Evolutionary conservation across 2,888 invertebrate genomes (phyloP).

Genomic region (Ophraella communa): DNA sequence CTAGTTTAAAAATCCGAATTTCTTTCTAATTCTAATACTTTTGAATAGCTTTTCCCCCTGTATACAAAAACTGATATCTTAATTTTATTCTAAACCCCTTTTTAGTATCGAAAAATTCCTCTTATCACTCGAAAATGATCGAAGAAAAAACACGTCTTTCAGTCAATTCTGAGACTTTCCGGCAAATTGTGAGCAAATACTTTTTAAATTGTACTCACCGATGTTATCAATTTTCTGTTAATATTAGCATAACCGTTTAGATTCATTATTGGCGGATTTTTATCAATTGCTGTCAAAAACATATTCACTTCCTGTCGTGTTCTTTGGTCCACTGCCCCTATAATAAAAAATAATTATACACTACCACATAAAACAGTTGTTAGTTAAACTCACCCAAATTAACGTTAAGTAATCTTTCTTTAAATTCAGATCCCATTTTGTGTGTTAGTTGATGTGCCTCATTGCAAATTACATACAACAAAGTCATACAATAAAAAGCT

Average conservation of each 20-base stretch:
- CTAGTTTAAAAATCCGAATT: too few species aligned
- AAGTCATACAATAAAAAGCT: conserved; percentile 73
- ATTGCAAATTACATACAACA: conserved; percentile 76
- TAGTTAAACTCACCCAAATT: conserved; percentile 62
- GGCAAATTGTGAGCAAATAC: too few species aligned
- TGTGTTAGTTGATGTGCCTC: conserved; percentile 67
- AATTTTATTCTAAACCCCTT: too few species aligned
- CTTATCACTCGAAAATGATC: too few species aligned
- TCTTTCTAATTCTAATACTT: too few species aligned
- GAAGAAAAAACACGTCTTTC: too few species aligned
- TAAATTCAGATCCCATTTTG: conserved; percentile 64
- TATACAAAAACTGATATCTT: too few species aligned
- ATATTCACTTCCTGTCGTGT: conserved; percentile 75
- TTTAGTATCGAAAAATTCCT: too few species aligned
- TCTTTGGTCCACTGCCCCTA: conserved; percentile 65
- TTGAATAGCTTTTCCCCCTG: too few species aligned
- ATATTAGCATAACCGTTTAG: conserved; percentile 77
- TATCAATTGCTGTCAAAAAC: conserved; percentile 75
- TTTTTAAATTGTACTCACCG: conserved; percentile 61
- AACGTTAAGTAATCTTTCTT: conserved; percentile 70
- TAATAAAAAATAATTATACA: background rate
- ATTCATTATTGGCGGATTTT: conserved; percentile 80
- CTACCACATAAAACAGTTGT: background rate
- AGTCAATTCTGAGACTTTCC: too few species aligned
- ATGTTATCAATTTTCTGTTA: conserved; percentile 71